phyloP scores from a whole-genome alignment of 2,113 vertebrate species.

The Menura novaehollandiae region DNA sequence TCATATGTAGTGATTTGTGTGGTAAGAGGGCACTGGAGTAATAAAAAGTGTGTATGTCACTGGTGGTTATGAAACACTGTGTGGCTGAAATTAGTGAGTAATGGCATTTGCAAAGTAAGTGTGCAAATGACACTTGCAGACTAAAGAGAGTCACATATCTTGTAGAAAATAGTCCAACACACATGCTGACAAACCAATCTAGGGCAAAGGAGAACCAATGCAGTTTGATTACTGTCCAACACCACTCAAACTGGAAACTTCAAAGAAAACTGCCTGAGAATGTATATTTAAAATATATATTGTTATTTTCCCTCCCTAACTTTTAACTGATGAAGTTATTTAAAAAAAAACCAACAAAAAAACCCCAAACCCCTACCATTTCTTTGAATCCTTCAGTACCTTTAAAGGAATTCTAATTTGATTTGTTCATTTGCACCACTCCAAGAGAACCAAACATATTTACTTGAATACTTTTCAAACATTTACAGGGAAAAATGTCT shows the following conservation, averaged over 20 bases:
- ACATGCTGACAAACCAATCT: background rate
- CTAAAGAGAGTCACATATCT: background rate
- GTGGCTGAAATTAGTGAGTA: background rate
- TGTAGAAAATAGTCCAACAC: background rate
- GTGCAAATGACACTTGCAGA: background rate
- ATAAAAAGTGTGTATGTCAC: slow-evolving; percentile 6
- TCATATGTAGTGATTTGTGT: background rate
- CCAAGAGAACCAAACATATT: background rate
- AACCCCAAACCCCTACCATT: fast-evolving
- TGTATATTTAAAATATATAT: background rate
- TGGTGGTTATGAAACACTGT: background rate
- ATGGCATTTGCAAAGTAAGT: background rate
- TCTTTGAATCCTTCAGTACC: background rate
- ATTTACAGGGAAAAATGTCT: background rate
- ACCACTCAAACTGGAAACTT: background rate
- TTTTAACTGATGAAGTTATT: background rate
- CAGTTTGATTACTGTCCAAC: background rate
- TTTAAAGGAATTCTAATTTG: background rate
- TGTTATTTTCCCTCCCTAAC: background rate
- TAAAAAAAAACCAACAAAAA: background rate
- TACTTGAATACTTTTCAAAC: background rate
- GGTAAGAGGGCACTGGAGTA: background rate
- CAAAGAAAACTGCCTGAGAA: background rate
- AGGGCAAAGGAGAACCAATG: background rate
- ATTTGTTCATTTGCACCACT: background rate